Conservation (phyloP, 2,888 invertebrate species). For the Epistrophe eligans region DNA sequence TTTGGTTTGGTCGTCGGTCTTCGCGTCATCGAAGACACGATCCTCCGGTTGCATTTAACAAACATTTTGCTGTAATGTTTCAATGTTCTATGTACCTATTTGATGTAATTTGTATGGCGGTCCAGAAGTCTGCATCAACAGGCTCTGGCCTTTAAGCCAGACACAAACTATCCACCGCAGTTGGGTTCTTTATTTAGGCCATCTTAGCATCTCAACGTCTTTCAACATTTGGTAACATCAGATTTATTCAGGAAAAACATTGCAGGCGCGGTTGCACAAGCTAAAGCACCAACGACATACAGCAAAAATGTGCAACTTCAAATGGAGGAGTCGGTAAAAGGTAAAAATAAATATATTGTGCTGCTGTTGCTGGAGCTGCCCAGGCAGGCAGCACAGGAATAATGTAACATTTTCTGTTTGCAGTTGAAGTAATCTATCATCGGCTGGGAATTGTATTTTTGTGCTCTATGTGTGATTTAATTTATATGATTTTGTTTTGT, state of each 20-base stretch:
- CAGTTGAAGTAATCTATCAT: conserved; percentile 60
- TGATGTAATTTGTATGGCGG: conserved; percentile 58
- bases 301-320: conserved; percentile 50
- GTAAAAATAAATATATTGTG: conserved; percentile 24
- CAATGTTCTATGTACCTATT: conserved; percentile 48
- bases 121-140: conserved; percentile 32
- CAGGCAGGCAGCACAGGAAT: conserved; percentile 15
- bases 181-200: conserved; percentile 61
- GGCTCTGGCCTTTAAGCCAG: conserved; percentile 25
- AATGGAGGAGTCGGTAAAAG: conserved; percentile 33
- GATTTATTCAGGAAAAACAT: conserved; percentile 60
- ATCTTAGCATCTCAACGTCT: conserved; percentile 68
- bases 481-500: conserved; percentile 54
- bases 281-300: conserved; percentile 16
- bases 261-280: conserved; percentile 68
- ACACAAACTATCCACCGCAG: conserved; percentile 27
- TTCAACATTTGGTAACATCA: conserved; percentile 67
- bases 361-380: conserved; percentile 10
- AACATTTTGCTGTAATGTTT: conserved; percentile 60
- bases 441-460: conserved; percentile 28
- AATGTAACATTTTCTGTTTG: conserved; percentile 39
- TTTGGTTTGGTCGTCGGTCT: conserved; percentile 14
- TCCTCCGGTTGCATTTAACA: conserved; percentile 56
- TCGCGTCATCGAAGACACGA: conserved; percentile 42
- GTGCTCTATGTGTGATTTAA: conserved; percentile 57